These are phyloP conservation scores for Merodon equestris DNA, from an alignment of 2,888 invertebrate species.

Conservation along the genomic window DNA sequence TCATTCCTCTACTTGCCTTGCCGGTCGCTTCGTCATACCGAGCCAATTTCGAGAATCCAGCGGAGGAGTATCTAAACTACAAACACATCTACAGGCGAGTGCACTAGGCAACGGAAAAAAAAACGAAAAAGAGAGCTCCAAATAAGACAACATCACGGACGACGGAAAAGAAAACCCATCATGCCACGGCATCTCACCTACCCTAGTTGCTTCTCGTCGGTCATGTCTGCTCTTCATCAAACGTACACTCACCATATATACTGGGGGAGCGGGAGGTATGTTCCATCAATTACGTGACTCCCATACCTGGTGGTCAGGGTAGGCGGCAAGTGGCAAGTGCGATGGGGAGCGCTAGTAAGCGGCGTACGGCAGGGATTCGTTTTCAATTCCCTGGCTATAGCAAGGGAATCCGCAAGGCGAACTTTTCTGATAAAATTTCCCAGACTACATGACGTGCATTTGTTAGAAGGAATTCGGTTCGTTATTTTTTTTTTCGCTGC, in stretches of 20 bases:
- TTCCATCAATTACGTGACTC: constrained; percentile 69
- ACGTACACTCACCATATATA: too few species aligned
- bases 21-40: constrained; percentile 8
- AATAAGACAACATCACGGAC: too few species aligned
- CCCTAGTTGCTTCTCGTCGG: constrained; percentile 37
- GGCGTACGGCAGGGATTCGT: constrained; percentile 61
- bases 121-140: too few species aligned
- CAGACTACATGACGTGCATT: constrained; percentile 69
- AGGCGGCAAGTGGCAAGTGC: too few species aligned
- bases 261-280: constrained; percentile 36
- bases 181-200: constrained; percentile 43
- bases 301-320: constrained; percentile 52
- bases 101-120: constrained; percentile 12
- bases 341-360: too few species aligned
- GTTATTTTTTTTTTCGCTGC: neutral
- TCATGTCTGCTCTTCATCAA: too few species aligned
- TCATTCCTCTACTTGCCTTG: neutral
- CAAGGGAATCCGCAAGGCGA: constrained; percentile 57
- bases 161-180: constrained; percentile 52
- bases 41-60: constrained; percentile 53
- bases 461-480: constrained; percentile 55
- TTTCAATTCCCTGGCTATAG: constrained; percentile 61
- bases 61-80: constrained; percentile 24
- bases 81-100: constrained; percentile 12
- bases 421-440: constrained; percentile 68